Conservation (phyloP, 23 tunicate genomes). For the Styela clava region DNA sequence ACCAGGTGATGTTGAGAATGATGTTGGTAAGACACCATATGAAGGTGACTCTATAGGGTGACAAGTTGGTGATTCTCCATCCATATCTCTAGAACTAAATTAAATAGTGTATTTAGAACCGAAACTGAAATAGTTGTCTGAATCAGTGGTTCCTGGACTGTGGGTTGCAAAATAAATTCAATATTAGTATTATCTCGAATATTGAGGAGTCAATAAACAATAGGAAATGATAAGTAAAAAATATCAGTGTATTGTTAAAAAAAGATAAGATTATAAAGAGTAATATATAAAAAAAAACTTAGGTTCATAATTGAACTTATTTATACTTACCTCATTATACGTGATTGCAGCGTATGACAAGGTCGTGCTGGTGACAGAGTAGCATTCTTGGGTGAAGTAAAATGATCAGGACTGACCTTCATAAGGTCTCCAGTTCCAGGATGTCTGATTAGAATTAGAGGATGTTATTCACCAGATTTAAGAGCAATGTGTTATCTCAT, state of each 20-base stretch:
- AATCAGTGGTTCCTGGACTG: too few species aligned
- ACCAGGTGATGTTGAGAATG: constrained; percentile 46
- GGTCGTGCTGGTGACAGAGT: constrained; percentile 59
- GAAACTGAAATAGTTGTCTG: too few species aligned
- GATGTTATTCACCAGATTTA: too few species aligned
- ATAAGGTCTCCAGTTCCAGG: constrained; percentile 24
- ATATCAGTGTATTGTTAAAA: background rate
- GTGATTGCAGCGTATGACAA: constrained; percentile 57
- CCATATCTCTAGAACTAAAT: background rate
- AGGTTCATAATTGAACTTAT: too few species aligned
- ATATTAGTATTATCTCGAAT: too few species aligned
- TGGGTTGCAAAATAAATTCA: too few species aligned
- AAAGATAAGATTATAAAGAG: background rate
- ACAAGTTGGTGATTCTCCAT: background rate
- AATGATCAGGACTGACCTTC: constrained; percentile 35
- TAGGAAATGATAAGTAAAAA: too few species aligned
- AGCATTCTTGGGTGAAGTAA: constrained; percentile 15
- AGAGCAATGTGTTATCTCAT: too few species aligned
- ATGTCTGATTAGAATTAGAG: too few species aligned
- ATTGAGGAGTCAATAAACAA: too few species aligned
- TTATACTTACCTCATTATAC: constrained; percentile 65
- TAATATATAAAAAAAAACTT: background rate
- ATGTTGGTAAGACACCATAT: constrained; percentile 40
- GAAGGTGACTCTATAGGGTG: constrained; percentile 35
- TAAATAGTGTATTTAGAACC: too few species aligned